A percentile compares a stretch with the other conserved stretches of the same genome.
Conservation (phyloP, 1,140 invertebrate genomes). For the Trichogramma pretiosum region DNA sequence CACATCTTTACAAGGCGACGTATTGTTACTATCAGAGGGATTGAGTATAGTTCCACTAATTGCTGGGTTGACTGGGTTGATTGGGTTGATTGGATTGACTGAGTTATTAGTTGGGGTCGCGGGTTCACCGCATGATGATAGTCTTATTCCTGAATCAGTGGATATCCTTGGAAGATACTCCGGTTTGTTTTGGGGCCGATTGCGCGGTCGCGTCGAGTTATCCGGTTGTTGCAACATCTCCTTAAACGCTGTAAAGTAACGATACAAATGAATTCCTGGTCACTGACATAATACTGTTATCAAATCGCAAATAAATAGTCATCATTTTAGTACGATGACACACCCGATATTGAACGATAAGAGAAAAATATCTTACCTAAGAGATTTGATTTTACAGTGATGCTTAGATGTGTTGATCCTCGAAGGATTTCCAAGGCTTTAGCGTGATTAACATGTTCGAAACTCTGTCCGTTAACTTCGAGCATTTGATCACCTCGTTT, state of each 20-base stretch:
- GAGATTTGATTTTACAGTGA: conserved; percentile 95
- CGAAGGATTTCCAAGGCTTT: conserved; percentile 86
- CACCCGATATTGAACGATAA: no score
- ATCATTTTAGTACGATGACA: no score
- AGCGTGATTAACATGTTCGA: conserved; percentile 82
- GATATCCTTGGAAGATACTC: conserved; percentile 55
- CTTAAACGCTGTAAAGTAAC: conserved; percentile 55
- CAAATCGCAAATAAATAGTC: no score
- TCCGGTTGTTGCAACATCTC: conserved; percentile 83
- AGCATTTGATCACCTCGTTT: conserved; percentile 95
- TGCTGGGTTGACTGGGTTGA: conserved; percentile 36
- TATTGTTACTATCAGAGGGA: conserved; percentile 34
- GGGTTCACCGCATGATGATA: conserved; percentile 54
- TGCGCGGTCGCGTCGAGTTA: conserved; percentile 65
- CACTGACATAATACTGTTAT: not conserved
- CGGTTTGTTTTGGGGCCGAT: conserved; percentile 47
- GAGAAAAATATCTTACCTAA: conserved; percentile 55
- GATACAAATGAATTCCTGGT: conserved; percentile 18
- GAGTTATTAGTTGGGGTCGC: no score
- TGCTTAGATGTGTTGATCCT: conserved; percentile 89
- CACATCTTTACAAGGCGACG: conserved; percentile 45
- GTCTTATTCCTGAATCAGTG: conserved; percentile 56
- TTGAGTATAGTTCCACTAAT: conserved; percentile 36
- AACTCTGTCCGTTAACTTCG: conserved; percentile 94
- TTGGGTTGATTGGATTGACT: conserved; percentile 42